These are phyloP conservation scores for Natrix natrix DNA, from an alignment of 2,797 vertebrate species.

Conservation along the genomic window DNA sequence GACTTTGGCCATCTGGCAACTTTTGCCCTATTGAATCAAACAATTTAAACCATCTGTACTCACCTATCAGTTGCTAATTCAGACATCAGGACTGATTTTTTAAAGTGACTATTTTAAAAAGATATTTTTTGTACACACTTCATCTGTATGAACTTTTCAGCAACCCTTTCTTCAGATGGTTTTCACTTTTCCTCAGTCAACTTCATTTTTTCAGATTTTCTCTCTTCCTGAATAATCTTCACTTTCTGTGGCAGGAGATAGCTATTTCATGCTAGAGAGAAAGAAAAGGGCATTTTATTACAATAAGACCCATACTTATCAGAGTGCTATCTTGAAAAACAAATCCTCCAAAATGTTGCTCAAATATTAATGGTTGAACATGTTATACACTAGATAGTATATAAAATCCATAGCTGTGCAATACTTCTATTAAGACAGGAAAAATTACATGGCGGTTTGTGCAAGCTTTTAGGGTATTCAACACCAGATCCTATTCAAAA, in stretches of 20 bases:
- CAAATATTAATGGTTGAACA: neutral
- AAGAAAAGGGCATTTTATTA: neutral
- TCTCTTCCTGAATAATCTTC: neutral
- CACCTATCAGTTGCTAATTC: neutral
- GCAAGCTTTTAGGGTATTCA: neutral
- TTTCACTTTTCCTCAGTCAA: neutral
- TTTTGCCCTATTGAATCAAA: conserved; percentile 5
- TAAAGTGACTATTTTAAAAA: neutral
- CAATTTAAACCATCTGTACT: conserved; percentile 16
- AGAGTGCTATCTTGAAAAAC: neutral
- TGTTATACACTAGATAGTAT: neutral
- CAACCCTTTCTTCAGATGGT: neutral
- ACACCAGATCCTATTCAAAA: neutral
- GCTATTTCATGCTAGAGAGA: neutral
- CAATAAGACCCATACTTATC: neutral
- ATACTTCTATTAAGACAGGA: neutral
- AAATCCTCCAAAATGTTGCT: neutral
- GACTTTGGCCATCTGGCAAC: conserved; percentile 13
- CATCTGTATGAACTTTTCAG: neutral
- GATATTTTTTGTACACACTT: neutral
- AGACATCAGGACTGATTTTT: neutral
- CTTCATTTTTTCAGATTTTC: neutral
- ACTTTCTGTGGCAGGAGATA: neutral
- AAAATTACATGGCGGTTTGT: neutral
- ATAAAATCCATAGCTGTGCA: neutral